phyloP scores from a whole-genome alignment of 2,888 invertebrate species.

The Zaprionus bogoriensis region DNA sequence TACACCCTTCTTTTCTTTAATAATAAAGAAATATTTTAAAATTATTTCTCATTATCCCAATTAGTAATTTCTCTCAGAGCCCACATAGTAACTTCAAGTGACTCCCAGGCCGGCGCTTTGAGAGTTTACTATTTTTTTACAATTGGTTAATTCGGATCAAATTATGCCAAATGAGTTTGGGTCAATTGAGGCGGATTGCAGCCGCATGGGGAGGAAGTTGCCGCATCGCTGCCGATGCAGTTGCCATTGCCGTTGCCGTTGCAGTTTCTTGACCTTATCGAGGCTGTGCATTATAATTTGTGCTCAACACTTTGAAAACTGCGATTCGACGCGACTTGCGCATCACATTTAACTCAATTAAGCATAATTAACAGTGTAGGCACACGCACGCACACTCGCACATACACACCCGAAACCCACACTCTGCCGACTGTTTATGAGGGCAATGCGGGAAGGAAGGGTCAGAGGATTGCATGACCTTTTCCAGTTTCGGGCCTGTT shows the following conservation, averaged over 20 bases:
- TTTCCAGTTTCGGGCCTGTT: slow-evolving; percentile 19
- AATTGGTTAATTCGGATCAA: slow-evolving; percentile 68
- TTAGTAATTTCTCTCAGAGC: slow-evolving; percentile 9
- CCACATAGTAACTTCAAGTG: slow-evolving; percentile 31
- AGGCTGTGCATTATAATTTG: slow-evolving; percentile 22
- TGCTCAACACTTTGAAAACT: slow-evolving; percentile 60
- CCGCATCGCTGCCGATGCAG: not conserved
- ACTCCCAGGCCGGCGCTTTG: slow-evolving; percentile 30
- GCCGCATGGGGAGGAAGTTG: slow-evolving; percentile 6
- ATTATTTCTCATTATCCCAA: slow-evolving; percentile 1
- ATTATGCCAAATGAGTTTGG: slow-evolving; percentile 72
- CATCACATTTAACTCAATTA: slow-evolving; percentile 64
- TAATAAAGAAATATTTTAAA: not conserved
- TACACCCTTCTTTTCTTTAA: not conserved
- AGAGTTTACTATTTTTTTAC: slow-evolving; percentile 54
- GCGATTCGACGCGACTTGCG: slow-evolving; percentile 31
- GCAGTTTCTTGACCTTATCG: slow-evolving; percentile 65
- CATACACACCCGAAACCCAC: not conserved
- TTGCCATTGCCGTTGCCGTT: not conserved
- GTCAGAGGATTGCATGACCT: slow-evolving; percentile 33
- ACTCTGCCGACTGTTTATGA: not conserved
- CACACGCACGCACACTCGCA: slow-evolving; percentile 16
- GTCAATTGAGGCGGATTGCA: slow-evolving; percentile 53
- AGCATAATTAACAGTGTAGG: slow-evolving; percentile 59
- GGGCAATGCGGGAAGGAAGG: slow-evolving; percentile 7